These are phyloP conservation scores for Ispidina lecontei DNA, from an alignment of 2,797 vertebrate genomes.

Conservation along the genomic window DNA sequence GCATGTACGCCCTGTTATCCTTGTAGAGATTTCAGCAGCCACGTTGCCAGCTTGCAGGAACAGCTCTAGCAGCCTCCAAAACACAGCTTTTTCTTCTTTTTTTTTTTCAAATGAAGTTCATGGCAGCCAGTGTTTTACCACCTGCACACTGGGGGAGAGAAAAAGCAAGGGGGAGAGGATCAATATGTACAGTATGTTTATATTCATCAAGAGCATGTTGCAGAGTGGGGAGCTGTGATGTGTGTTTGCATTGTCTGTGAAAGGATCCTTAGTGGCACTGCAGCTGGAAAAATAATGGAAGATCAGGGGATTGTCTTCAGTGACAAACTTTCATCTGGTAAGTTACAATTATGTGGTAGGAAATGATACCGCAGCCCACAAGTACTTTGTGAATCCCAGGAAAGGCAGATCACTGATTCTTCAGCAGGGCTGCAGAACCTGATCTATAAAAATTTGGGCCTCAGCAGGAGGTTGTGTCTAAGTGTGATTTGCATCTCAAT, in stretches of 20 bases:
- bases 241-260: conserved; percentile 69
- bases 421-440: conserved; percentile 71
- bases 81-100: conserved; percentile 51
- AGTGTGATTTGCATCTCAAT: conserved; percentile 81
- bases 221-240: conserved; percentile 68
- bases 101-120: conserved; percentile 60
- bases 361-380: conserved; percentile 72
- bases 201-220: conserved; percentile 71
- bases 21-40: neutral
- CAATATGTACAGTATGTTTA: conserved; percentile 76
- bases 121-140: conserved; percentile 76
- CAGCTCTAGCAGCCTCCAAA: conserved; percentile 55
- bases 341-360: conserved; percentile 74
- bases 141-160: conserved; percentile 62
- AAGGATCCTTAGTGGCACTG: conserved; percentile 61
- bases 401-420: conserved; percentile 70
- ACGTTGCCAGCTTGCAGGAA: neutral
- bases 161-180: conserved; percentile 59
- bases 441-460: conserved; percentile 78
- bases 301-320: conserved; percentile 68
- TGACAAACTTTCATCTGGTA: conserved; percentile 78
- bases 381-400: conserved; percentile 74
- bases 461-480: conserved; percentile 68
- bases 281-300: conserved; percentile 78
- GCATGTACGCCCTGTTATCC: neutral